Conservation (phyloP, 2,888 invertebrate species). For the Hoplodrina ambigua region DNA sequence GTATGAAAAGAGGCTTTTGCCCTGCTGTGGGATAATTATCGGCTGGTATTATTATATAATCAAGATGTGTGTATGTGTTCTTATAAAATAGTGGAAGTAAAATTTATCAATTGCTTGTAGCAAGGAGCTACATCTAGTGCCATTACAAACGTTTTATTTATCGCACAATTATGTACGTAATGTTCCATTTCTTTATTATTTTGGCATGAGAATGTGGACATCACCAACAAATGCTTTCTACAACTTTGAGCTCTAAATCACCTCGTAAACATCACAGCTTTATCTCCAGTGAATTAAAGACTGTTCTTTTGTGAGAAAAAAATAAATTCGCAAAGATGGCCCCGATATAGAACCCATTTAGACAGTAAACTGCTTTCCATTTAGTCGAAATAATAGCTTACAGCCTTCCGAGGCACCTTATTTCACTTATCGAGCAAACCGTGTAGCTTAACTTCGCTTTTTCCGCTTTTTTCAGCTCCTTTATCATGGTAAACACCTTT, state of each 20-base stretch:
- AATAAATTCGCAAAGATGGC: slow-evolving; percentile 63
- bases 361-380: slow-evolving; percentile 68
- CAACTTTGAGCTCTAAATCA: slow-evolving; percentile 27
- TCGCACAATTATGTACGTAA: neutral
- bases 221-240: slow-evolving; percentile 7
- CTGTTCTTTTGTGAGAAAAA: slow-evolving; percentile 52
- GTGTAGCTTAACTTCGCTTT: slow-evolving; percentile 42
- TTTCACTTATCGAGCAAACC: slow-evolving; percentile 68
- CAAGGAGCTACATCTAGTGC: neutral
- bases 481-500: slow-evolving; percentile 74
- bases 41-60: no score
- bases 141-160: neutral
- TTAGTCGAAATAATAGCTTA: slow-evolving; percentile 71
- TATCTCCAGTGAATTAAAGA: slow-evolving; percentile 55
- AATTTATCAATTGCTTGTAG: neutral
- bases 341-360: slow-evolving; percentile 69
- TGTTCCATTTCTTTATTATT: neutral
- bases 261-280: slow-evolving; percentile 41
- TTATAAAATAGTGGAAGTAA: neutral
- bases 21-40: no score
- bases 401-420: slow-evolving; percentile 61
- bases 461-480: slow-evolving; percentile 52
- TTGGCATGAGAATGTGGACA: neutral
- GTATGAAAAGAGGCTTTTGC: no score
- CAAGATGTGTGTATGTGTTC: no score